A percentile compares a stretch with the other conserved stretches of the same genome.
These are phyloP conservation scores for Caenorhabditis parvicauda DNA, from an alignment of 2,888 invertebrate species.

Conservation along the genomic window DNA sequence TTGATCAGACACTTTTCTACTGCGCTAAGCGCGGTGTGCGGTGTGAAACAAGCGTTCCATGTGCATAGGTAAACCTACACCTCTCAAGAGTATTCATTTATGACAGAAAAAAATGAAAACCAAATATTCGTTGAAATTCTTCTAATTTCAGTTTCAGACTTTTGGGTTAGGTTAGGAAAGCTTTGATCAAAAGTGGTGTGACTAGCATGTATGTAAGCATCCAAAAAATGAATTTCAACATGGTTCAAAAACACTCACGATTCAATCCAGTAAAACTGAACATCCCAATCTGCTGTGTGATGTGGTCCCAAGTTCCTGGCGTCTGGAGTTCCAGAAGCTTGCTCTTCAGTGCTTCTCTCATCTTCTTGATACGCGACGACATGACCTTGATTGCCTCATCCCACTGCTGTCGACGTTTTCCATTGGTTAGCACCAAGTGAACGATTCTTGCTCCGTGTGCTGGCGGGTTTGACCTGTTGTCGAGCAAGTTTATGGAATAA, in stretches of 20 bases:
- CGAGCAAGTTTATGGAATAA: neutral
- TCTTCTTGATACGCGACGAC: conserved; percentile 82
- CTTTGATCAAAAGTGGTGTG: neutral
- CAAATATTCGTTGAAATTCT: too few species aligned
- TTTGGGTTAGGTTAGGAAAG: neutral
- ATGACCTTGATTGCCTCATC: conserved; percentile 68
- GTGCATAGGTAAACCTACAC: too few species aligned
- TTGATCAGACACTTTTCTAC: too few species aligned
- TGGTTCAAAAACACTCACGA: conserved; percentile 43
- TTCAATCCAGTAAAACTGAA: conserved; percentile 94
- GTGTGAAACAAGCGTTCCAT: too few species aligned
- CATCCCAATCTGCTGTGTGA: conserved; percentile 89
- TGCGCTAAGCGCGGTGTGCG: too few species aligned
- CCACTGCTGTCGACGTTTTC: conserved; percentile 80
- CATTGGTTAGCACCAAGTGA: conserved; percentile 70
- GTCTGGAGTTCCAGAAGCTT: conserved; percentile 72
- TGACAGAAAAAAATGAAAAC: too few species aligned
- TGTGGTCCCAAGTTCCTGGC: conserved; percentile 92
- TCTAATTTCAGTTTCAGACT: too few species aligned
- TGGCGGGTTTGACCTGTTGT: conserved; percentile 78
- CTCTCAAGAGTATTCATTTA: too few species aligned
- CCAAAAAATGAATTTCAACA: neutral
- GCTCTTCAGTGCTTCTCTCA: conserved; percentile 78
- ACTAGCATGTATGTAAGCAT: neutral
- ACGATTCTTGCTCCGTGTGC: conserved; percentile 83